phyloP scores from a whole-genome alignment of 2,113 vertebrate species.

The Ondatra zibethicus region DNA sequence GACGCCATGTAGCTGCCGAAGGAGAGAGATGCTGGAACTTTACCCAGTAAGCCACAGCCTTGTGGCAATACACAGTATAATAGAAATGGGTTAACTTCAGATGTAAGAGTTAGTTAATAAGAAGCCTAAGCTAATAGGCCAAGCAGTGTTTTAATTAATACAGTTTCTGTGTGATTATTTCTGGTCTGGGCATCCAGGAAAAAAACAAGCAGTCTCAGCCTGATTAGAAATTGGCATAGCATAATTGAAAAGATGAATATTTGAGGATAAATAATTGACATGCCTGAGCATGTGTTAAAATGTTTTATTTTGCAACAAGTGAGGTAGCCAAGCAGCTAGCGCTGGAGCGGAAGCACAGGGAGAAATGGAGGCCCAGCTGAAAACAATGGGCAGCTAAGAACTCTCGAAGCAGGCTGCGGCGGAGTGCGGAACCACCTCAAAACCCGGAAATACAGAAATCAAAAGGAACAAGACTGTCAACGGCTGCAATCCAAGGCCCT shows the following conservation, averaged over 20 bases:
- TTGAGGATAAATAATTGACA: not conserved
- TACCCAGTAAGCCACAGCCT: too few relatives aligned
- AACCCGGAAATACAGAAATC: not conserved
- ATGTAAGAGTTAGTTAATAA: too few relatives aligned
- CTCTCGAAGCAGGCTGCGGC: not conserved
- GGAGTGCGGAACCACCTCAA: not conserved
- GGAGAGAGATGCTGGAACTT: too few relatives aligned
- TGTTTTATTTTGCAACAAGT: not conserved
- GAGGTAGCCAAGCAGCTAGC: not conserved
- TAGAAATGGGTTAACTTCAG: too few relatives aligned
- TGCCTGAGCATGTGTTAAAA: not conserved
- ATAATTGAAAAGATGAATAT: not conserved
- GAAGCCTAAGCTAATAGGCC: too few relatives aligned
- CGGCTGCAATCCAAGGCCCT: not conserved
- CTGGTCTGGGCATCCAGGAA: too few relatives aligned
- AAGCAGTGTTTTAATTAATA: too few relatives aligned
- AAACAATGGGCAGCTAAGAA: constrained; percentile 24
- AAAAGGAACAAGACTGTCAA: not conserved
- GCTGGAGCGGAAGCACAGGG: not conserved
- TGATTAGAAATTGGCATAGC: not conserved
- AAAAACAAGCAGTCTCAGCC: too few relatives aligned
- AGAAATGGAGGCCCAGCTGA: not conserved
- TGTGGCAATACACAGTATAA: too few relatives aligned
- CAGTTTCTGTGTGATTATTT: too few relatives aligned
- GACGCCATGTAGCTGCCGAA: too few relatives aligned